Evolutionary conservation across 2,797 vertebrate species (phyloP).

Genomic region (Sebastes itinus): DNA sequence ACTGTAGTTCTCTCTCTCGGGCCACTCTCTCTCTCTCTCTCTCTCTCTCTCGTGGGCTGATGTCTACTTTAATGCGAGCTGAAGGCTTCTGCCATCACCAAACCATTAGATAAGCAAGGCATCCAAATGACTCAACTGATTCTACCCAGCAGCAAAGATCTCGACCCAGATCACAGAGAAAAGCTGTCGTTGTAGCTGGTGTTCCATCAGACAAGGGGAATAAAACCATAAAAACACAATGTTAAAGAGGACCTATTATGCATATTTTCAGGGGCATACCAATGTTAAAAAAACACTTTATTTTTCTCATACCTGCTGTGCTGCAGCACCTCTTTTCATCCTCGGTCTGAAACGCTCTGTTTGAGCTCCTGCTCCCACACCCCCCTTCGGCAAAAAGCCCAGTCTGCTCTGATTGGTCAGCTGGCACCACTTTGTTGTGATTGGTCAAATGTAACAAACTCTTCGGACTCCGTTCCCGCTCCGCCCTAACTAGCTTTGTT

Average conservation of each 20-base stretch:
- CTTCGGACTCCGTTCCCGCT: accelerated
- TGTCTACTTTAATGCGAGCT: conserved; percentile 74
- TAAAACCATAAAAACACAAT: background rate
- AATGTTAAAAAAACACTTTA: no score
- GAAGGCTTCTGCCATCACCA: conserved; percentile 74
- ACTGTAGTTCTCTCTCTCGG: conserved; percentile 73
- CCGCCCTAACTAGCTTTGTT: no score
- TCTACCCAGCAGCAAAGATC: conserved; percentile 56
- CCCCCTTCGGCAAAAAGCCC: no score
- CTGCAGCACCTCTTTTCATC: no score
- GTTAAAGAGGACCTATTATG: background rate
- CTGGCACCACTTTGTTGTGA: no score
- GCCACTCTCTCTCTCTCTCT: conserved; percentile 34
- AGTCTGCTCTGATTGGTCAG: no score
- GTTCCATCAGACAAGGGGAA: conserved; percentile 7
- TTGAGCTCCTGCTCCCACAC: no score
- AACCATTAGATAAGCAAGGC: conserved; percentile 70
- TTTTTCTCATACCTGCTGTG: no score
- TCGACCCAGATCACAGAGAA: conserved; percentile 33
- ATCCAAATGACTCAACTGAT: conserved; percentile 75
- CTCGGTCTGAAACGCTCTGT: no score
- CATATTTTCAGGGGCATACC: no score
- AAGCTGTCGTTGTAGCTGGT: conserved; percentile 35
- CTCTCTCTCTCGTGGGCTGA: conserved; percentile 55
- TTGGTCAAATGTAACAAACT: accelerated